A percentile compares a stretch with the other conserved stretches of the same genome.
Conservation (phyloP, 2,888 invertebrate genomes). For the Acleris cristana region DNA sequence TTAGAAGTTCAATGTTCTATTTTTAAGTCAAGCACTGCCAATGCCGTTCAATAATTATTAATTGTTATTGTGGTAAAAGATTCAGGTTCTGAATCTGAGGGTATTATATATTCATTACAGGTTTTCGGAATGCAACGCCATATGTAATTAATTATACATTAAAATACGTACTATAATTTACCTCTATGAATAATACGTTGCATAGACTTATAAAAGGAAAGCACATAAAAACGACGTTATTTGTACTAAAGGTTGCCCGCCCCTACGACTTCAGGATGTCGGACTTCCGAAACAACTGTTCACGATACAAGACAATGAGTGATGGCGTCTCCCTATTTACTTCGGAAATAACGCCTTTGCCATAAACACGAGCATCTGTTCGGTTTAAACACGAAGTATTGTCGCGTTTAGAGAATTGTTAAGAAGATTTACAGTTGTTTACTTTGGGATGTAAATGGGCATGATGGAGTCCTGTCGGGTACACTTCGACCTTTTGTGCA, state of each 20-base stretch:
- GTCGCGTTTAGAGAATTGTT: conserved; percentile 10
- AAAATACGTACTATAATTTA: too few relatives aligned
- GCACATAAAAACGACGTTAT: too few relatives aligned
- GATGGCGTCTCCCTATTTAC: conserved; percentile 62
- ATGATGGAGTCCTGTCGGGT: background rate
- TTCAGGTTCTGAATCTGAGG: too few relatives aligned
- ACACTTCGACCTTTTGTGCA: too few relatives aligned
- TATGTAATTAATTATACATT: too few relatives aligned
- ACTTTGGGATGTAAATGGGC: background rate
- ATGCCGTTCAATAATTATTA: too few relatives aligned
- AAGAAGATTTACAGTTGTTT: conserved; percentile 4
- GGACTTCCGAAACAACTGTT: conserved; percentile 78
- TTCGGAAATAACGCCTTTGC: conserved; percentile 61
- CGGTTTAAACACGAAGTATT: conserved; percentile 10
- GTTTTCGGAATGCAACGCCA: too few relatives aligned
- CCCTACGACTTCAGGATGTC: conserved; percentile 66
- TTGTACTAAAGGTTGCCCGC: conserved; percentile 50
- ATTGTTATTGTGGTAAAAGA: too few relatives aligned
- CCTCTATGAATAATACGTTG: too few relatives aligned
- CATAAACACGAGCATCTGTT: conserved; percentile 24
- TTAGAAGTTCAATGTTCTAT: background rate
- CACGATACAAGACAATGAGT: conserved; percentile 67
- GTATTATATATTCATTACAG: too few relatives aligned
- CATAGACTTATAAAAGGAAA: too few relatives aligned
- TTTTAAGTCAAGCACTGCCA: too few relatives aligned